Base-by-base conservation (phyloP, 2,797 vertebrate species). In the Pipistrellus nathusii region DNA sequence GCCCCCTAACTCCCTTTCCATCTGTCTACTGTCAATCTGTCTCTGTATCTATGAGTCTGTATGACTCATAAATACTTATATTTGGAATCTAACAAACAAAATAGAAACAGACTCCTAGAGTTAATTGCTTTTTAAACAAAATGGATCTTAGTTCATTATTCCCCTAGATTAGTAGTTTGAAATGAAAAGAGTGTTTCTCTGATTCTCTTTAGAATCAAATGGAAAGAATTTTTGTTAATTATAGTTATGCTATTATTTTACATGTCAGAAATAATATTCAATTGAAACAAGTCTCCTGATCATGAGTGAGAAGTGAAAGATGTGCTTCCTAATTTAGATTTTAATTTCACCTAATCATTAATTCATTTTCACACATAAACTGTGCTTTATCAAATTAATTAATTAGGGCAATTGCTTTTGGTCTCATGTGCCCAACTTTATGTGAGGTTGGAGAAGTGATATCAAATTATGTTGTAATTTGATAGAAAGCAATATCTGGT, bases 351-450 rank as follows among this genome's bases (percentile, higher is more conserved):
- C 78, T 91, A 38, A 91, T 89, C 81, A 86, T 85, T 85, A 90
- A 82, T 94, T 94, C 83, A 87, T 93, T 94, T 92, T 91, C 71
- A 92, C 80, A 92, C 23, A 88, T 82, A 95, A 90, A 84, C 21
- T 87, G 62, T 86, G 11, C 69, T 96, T 96, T 96, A 72, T 94
- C 89, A 96, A 88, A 95, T 95, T 95, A 96, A 95, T 96, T 97
- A 95, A 95, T 97, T 93, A 91, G 95, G 82, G 72, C 73, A 91
- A 95, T 91, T 97, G 66, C 91, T 94, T 93, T 14, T 84, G 48
- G 89, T 93, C 89, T 88, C 91, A 72, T 62, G 69, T 91, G 91
- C 8, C 8, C 15, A 94, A 93, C 55, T 94, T 92, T 89, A 78
- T 91, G 78, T 64, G 80, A 83, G 27, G 30, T 62, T 93, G 68